Conservation (phyloP, 2,888 invertebrate species). For the Anagyrus pseudococci region DNA sequence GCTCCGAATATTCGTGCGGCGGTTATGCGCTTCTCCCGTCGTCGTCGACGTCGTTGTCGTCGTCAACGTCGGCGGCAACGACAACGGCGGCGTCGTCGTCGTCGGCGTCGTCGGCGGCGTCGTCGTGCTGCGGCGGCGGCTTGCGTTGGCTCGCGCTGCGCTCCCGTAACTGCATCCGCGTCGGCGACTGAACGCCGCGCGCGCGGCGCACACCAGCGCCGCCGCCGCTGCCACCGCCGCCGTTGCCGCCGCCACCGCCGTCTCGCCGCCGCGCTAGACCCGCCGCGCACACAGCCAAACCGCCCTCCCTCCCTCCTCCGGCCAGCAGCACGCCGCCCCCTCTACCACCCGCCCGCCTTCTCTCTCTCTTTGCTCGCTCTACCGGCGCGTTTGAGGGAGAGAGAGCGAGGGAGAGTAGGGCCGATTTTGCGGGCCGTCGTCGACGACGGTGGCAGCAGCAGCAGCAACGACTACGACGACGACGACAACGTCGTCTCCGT, state of each 20-base stretch:
- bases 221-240: slow-evolving; percentile 37
- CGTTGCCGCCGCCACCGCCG: not conserved
- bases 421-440: no score
- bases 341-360: no score
- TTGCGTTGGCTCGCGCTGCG: slow-evolving; percentile 62
- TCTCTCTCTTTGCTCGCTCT: not conserved
- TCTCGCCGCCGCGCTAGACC: not conserved
- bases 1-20: not conserved
- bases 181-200: slow-evolving; percentile 59
- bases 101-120: not conserved
- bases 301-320: slow-evolving; percentile 5
- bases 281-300: slow-evolving; percentile 15
- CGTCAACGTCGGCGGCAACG: not conserved
- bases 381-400: slow-evolving; percentile 10
- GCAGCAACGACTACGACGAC: no score
- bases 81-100: not conserved
- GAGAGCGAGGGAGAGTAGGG: slow-evolving; percentile 1
- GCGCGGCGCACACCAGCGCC: slow-evolving; percentile 46
- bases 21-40: no score
- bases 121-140: slow-evolving; percentile 36
- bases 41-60: no score
- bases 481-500: no score
- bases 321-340: no score
- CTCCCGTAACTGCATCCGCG: slow-evolving; percentile 63
- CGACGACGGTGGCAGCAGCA: no score